These are phyloP conservation scores for Scolopax rusticola DNA, from an alignment of 2,797 vertebrate species.

Conservation along the genomic window DNA sequence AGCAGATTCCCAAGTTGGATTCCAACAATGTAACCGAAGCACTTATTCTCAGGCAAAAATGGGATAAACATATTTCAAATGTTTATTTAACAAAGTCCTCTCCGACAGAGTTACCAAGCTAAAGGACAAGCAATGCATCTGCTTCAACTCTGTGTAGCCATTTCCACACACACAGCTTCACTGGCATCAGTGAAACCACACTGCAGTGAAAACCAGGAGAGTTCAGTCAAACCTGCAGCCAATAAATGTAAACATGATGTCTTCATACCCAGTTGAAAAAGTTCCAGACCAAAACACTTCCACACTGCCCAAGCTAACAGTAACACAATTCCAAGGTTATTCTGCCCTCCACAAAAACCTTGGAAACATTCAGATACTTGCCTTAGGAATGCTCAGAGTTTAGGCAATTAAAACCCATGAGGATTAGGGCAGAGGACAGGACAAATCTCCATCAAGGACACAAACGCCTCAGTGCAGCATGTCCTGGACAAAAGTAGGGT, in stretches of 20 bases:
- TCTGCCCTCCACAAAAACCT: background rate
- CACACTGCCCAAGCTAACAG: background rate
- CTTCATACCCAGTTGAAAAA: background rate
- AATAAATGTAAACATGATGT: background rate
- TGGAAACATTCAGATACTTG: background rate
- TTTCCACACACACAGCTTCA: fast-evolving
- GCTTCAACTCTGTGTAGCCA: fast-evolving
- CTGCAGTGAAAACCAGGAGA: background rate
- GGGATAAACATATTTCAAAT: background rate
- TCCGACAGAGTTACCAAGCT: background rate
- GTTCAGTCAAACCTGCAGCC: background rate
- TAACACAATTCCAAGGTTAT: background rate
- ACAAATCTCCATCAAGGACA: background rate
- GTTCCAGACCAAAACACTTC: background rate
- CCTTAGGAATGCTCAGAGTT: background rate
- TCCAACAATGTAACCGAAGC: background rate
- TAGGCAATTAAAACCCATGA: background rate
- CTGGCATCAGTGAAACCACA: background rate
- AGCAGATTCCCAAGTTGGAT: background rate
- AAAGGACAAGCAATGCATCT: background rate
- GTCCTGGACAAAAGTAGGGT: background rate
- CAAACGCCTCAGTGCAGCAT: background rate
- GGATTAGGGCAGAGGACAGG: background rate
- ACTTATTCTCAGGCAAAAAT: background rate
- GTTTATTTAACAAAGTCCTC: background rate